Evolutionary conservation across 1,140 invertebrate species (phyloP), one percentile per base, ranked within the genome.

Genomic region (Neuroterus valhalla): DNA sequence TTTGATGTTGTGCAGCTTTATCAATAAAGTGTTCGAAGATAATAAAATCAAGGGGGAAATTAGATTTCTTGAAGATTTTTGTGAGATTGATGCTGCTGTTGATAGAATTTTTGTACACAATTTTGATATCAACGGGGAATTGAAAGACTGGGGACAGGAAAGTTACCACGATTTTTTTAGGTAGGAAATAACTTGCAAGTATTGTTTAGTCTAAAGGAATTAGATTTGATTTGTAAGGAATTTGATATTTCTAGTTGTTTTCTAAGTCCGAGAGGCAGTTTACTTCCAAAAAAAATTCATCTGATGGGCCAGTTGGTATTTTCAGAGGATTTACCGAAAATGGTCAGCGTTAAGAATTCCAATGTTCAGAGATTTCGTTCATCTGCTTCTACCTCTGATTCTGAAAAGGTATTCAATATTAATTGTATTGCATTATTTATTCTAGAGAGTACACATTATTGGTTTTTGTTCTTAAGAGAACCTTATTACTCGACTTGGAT

Each of bases 271-370:
- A 78, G 72, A 74, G 89, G 90, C 2, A 71, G 82, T 15, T 78
- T 92, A 42, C 46, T 92, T 19, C 91, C 91, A 38, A 75, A 85
- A 66, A 81, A 84, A 71, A 78, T 91, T 75, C 82, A 82, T 70
- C 77, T 87, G 46, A 82, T 87, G 66, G 86, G 86, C 43, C 84
- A 85, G 48, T 73, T 87, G 66, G 75, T 85, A 11, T 85, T 80
- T 48, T 87, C 85, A 0, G 71, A 84, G 46, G 85, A 87, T 69
- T 81, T 87, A 31, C 77, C 84, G 52, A 87, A 85, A 48, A 86
- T 87, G 84, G 76, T 84, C 67, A 78, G 72, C 21, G 85, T 86
- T 2, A 75, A 81, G 48, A 82, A 87, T 70, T 68, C 62, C 12
- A 86, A 86, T 83, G 42, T 85, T 19, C 80, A 84, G 66, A 74